Base-by-base conservation (phyloP, 2,888 invertebrate species). In the Sphinx pinastri region DNA sequence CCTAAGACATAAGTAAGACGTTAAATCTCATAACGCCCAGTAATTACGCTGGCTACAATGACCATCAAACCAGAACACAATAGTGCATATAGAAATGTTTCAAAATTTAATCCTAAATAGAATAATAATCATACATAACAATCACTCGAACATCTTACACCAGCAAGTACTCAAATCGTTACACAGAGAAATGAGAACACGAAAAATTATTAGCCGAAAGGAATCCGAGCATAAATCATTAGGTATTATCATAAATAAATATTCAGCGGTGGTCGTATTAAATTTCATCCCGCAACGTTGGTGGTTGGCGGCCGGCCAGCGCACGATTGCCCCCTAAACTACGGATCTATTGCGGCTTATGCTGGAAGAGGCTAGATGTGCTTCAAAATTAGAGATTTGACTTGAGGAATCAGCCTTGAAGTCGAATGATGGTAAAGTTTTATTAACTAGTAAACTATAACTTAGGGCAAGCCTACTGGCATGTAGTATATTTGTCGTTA, bases 161-260 rank as follows among this genome's bases (percentile, higher is more conserved):
- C 25, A n/a, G 58, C 49, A 19, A 19, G 49, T 63, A 69, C 52
- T 52, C 54, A 67, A 51, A 59, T 70, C 67, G 67, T 13, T 38
- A 67, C 52, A 67, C 16, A 31, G 45, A 54, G 67, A n/a, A 52
- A 59, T 45, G 57, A 59, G 38, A 70, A 49, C 47, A 81, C 79
- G 79, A 83, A 83, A 84, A 88, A 88, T 91, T 88, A 90, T 88
- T 87, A 90, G 86, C 85, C 81, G 83, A 85, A 83, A 87, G 84
- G 88, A 85, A 85, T 84, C 84, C 83, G 79, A 82, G 87, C 86
- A 91, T 92, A 91, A 91, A 92, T 92, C 92, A 91, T 92, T 89
- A 88, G 84, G 84, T 86, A 92, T 91, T 92, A 91, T 87, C 91
- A 92, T 92, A 92, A 92, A 92, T 91, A 92, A 91, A 92, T 92